These are phyloP conservation scores for Euzetes globulus DNA, from an alignment of 2,888 invertebrate genomes.

Conservation along the genomic window DNA sequence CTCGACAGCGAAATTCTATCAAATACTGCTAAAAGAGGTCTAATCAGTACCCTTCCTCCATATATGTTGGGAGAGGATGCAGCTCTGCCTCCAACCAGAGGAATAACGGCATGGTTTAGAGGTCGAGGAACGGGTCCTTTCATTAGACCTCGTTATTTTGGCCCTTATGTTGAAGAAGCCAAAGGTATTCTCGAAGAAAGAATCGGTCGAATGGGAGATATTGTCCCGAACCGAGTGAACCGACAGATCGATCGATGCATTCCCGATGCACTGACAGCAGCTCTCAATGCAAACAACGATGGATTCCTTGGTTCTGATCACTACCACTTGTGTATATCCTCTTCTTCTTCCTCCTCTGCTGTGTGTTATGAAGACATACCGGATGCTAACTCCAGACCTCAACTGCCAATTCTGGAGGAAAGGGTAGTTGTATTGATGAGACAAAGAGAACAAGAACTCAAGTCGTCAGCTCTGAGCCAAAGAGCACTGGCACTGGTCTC, in stretches of 20 bases:
- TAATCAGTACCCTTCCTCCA: slow-evolving; percentile 71
- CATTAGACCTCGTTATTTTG: slow-evolving; percentile 70
- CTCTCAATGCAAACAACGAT: neutral
- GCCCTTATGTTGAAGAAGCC: slow-evolving; percentile 89
- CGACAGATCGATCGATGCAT: slow-evolving; percentile 52
- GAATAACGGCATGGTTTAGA: slow-evolving; percentile 40
- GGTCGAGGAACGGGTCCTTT: slow-evolving; percentile 39
- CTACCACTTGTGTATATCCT: slow-evolving; percentile 32
- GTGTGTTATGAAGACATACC: slow-evolving; percentile 34
- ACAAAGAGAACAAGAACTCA: slow-evolving; percentile 73
- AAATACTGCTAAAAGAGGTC: slow-evolving; percentile 59
- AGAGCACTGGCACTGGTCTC: slow-evolving; percentile 56
- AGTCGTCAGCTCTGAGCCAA: slow-evolving; percentile 68
- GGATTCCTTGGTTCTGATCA: slow-evolving; percentile 29
- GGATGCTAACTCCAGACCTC: slow-evolving; percentile 26
- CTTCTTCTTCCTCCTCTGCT: slow-evolving; percentile 29
- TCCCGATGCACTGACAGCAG: slow-evolving; percentile 68
- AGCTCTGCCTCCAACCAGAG: slow-evolving; percentile 42
- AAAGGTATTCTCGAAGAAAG: slow-evolving; percentile 52
- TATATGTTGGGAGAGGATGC: slow-evolving; percentile 71
- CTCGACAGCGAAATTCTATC: slow-evolving; percentile 66
- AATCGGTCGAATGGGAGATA: slow-evolving; percentile 30
- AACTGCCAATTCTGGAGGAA: slow-evolving; percentile 37
- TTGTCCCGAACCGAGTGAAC: slow-evolving; percentile 3
- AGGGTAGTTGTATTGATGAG: slow-evolving; percentile 66